These are phyloP conservation scores for Semotilus atromaculatus DNA, from an alignment of 2,797 vertebrate species.

Conservation along the genomic window DNA sequence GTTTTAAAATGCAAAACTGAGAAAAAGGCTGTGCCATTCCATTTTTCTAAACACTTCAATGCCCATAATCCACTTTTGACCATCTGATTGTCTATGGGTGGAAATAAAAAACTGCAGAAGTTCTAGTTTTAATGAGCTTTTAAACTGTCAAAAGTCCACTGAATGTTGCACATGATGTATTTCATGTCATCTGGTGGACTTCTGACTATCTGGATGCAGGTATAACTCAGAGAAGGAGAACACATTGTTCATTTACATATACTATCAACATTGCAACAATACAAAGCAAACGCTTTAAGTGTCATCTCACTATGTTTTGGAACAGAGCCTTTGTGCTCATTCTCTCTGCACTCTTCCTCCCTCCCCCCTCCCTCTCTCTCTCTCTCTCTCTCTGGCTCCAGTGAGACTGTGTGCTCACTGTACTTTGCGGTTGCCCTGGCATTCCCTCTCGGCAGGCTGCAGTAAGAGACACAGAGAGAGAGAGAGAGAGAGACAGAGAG, in stretches of 20 bases:
- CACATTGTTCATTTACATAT: not conserved
- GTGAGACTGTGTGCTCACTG: slow-evolving; percentile 44
- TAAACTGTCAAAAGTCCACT: not conserved
- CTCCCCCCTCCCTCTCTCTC: slow-evolving; percentile 21
- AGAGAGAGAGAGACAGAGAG: not conserved
- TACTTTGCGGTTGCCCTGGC: slow-evolving; percentile 48
- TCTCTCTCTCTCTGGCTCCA: slow-evolving; percentile 42
- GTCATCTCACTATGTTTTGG: slow-evolving; percentile 12
- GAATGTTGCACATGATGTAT: not conserved
- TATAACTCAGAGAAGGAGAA: not conserved
- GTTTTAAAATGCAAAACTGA: no score
- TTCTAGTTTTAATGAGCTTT: not conserved
- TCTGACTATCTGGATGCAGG: not conserved
- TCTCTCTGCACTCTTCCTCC: not conserved
- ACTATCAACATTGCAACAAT: not conserved
- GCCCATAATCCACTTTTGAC: not conserved
- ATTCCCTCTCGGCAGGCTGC: slow-evolving; percentile 40
- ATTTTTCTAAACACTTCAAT: not conserved
- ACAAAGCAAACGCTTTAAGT: not conserved
- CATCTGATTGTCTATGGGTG: not conserved
- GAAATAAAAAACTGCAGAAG: not conserved
- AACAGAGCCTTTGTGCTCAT: slow-evolving; percentile 28
- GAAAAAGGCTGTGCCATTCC: no score
- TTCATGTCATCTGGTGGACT: not conserved
- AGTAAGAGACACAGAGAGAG: slow-evolving; percentile 21